Base-by-base conservation (phyloP, 2,113 vertebrate species). In the Agapornis roseicollis region DNA sequence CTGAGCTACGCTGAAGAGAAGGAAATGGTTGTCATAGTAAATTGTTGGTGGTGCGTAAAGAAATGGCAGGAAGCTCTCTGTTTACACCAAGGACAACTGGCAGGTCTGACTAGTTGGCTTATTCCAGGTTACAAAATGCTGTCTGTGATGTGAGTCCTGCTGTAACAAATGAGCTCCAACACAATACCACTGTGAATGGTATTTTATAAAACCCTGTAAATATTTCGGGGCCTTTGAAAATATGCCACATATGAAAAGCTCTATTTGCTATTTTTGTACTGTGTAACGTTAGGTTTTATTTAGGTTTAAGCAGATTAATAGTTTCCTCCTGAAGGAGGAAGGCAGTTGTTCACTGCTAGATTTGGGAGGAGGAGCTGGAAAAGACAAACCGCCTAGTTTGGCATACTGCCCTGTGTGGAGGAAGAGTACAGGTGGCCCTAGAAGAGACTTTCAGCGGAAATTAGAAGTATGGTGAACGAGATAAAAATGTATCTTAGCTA, bases 81-180 rank as follows among this genome's bases (percentile, higher is more conserved):
- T 82, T 94, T 70, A 73, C 44, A 63, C 25, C 46, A 41, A 33
- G 79, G 83, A 80, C 72, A 41, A 1, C 46, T 4, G 77, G 84
- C 92, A 95, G 90, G 80, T 94, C 92, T 94, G 89, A 83, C 95
- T 25, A 11, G 92, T 82, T 80, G 88, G 88, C 82, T 85, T 18
- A 19, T 70, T 49, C 35, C 46, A 52, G 89, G 23, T 63, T 69
- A 46, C 23, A 80, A 58, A 83, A 27, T 25, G 47, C 58, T 81
- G 53, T 27, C 53, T 90, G 84, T 46, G 91, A 41, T 88, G 47
- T 1, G 53, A 91, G 78, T 66, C 78, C 58, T 85, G 58, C 80
- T 46, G 44, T 69, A 61, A 70, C 3, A 16, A 90, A 69, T 56
- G 68, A 44, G 46, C 87, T 90, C 52, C 56, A 84, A 81, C 86